Conservation (phyloP, 1,140 invertebrate species). For the Pollicipes pollicipes region DNA sequence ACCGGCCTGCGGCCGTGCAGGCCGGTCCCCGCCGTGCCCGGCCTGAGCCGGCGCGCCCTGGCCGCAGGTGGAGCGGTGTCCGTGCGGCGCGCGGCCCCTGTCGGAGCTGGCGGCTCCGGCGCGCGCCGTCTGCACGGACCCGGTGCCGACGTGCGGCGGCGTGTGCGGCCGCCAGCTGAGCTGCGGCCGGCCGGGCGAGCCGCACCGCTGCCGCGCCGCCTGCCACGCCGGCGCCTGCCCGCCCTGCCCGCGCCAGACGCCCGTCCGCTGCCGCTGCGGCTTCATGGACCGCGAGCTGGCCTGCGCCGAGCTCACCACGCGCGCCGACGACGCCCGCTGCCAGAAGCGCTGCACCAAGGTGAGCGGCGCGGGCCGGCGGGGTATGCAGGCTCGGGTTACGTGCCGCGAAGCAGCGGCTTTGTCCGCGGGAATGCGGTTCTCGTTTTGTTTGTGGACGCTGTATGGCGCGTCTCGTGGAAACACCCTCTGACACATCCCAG, state of each 20-base stretch:
- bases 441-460: no score
- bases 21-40: no score
- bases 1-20: no score
- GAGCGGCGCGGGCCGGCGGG: conserved; percentile 37
- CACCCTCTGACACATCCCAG: no score
- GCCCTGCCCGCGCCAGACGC: conserved; percentile 54
- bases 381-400: no score
- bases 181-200: conserved; percentile 57
- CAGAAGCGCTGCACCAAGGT: conserved; percentile 74
- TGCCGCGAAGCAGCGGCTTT: no score
- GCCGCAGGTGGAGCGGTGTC: neutral
- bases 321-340: conserved; percentile 54
- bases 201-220: conserved; percentile 47
- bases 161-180: conserved; percentile 53
- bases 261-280: conserved; percentile 77
- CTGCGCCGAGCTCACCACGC: conserved; percentile 49
- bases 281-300: conserved; percentile 56
- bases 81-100: conserved; percentile 19
- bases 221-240: conserved; percentile 74
- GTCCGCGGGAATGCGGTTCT: no score
- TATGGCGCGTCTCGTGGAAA: no score
- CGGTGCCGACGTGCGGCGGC: conserved; percentile 65
- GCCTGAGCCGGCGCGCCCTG: no score
- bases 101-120: conserved; percentile 32
- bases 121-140: conserved; percentile 52